Evolutionary conservation across 1,140 invertebrate genomes (phyloP), one percentile per base, ranked within the genome.

Genomic region (Tetramorium simillimum): DNA sequence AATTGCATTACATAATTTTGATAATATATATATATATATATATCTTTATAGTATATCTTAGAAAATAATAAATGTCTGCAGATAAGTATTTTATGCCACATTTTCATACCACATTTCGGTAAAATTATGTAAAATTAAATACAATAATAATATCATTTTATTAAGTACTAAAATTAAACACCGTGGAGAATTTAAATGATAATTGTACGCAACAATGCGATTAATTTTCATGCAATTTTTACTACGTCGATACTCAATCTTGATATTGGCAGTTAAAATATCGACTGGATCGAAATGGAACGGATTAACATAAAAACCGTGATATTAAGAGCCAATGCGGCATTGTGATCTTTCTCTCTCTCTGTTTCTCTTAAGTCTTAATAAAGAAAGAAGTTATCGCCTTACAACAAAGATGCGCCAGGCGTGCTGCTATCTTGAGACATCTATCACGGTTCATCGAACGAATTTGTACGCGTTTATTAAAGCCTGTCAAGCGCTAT

Each of bases 401-500:
- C 18, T 40, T 5, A 3, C 33, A 7, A 33, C 33, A 51, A 69
- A 53, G 62, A 69, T 69, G 46, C 60, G 24, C 2, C 43, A 10
- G 1, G 33, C 43, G 16, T 14, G 10, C 10, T 67, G 5, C 7
- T n/a, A 37, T 67, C 24, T n/a, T 21, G n/a, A 70, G n/a, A 53
- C n/a, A 37, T 33, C 21, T 51, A 21, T 43, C 24, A 21, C 18
- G 67, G 24, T 73, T 82, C 53, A 60, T 73, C 53, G 43, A 62
- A 75, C 53, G 40, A 75, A 84, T 60, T 58, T 43, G 49, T 21
- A 16, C 33, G 14, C 33, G 56, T 14, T 46, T 49, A 82, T 84
- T 73, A 75, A 84, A 49, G 56, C 40, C 69, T 62, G 69, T 73
- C 69, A 14, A 33, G 67, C 53, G 37, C 43, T 37, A 58, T 24